Conservation (phyloP, 2,797 vertebrate species). For the Danio choprae region DNA sequence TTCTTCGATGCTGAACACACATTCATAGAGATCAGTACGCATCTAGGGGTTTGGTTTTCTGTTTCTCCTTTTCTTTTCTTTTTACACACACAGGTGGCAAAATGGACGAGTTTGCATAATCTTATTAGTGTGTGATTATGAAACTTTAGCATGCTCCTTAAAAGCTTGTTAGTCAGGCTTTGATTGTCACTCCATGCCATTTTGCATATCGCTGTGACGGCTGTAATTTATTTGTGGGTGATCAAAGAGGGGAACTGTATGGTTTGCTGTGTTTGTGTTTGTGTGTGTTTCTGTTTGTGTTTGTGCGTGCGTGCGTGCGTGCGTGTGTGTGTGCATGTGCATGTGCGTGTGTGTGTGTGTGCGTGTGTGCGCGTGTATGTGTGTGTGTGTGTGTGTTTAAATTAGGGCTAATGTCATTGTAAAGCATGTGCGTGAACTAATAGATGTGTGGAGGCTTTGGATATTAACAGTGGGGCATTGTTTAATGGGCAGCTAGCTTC, state of each 20-base stretch:
- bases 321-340: too few relatives aligned
- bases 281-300: slow-evolving; percentile 33
- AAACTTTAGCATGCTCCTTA: slow-evolving; percentile 80
- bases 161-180: slow-evolving; percentile 84
- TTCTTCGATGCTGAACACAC: slow-evolving; percentile 26
- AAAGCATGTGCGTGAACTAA: slow-evolving; percentile 46
- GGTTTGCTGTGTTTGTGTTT: slow-evolving; percentile 52
- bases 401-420: not conserved
- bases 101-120: slow-evolving; percentile 70
- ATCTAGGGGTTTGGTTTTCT: slow-evolving; percentile 19
- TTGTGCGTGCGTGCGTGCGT: slow-evolving; percentile 53
- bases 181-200: slow-evolving; percentile 78
- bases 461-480: slow-evolving; percentile 48
- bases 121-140: slow-evolving; percentile 80
- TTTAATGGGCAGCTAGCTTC: slow-evolving; percentile 45
- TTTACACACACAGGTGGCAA: slow-evolving; percentile 70
- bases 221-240: slow-evolving; percentile 80
- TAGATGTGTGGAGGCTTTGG: slow-evolving; percentile 23
- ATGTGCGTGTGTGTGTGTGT: slow-evolving; percentile 44
- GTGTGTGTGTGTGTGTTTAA: slow-evolving; percentile 48
- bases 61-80: slow-evolving; percentile 38
- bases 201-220: slow-evolving; percentile 80
- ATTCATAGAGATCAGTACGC: slow-evolving; percentile 31
- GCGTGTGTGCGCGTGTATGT: slow-evolving; percentile 40
- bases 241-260: slow-evolving; percentile 71